Base-by-base conservation (phyloP, 2,797 vertebrate species). In the Schizopygopsis pylzovi region DNA sequence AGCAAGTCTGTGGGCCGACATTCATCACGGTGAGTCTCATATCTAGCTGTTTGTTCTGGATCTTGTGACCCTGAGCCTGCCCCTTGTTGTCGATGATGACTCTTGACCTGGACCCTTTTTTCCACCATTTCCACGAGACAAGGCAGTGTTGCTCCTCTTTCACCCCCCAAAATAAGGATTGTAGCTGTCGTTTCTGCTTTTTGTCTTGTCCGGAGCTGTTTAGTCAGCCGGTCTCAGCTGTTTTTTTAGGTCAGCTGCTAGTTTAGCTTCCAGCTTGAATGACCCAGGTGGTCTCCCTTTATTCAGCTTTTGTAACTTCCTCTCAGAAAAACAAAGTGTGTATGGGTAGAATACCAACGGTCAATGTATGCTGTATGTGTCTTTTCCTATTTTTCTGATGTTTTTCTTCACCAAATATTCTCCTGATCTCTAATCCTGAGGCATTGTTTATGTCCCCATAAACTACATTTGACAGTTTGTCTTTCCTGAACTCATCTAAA, bases 1-100 rank as follows among this genome's bases (percentile, higher is more conserved):
- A 91, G 85, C 83, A 91, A 88, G 82, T 84, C 91, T 90, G 91
- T 92, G 84, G 89, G 91, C 78, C 77, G 39, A n/a, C 16, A 82
- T 75, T 56, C 86, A 67, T 80, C 81, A 33, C 25, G 89, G 89
- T 91, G 79, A 90, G 90, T 90, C 77, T 67, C 39, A 11, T 18
- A 52, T 68, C 28, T 39, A 76, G 54, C 37, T 2, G 47, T 54
- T 56, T 13, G 22, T 67, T 41, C 71, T 78, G 79, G 41, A 12
- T 77, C 41, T 47, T 15, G 54, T 70, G 52, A 54, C 68, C 83
- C 79, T 70, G 37, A 82, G 45, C 56, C 61, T 25, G 20, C 22
- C 84, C 54, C 41, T 85, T n/a, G 28, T 73, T 85, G 41, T 61
- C 16, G 54, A 73, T 65, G 45, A 75, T 54, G 77, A 25, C 76